These are phyloP conservation scores for Eleutherodactylus coqui DNA, from an alignment of 2,797 vertebrate species.

Conservation along the genomic window DNA sequence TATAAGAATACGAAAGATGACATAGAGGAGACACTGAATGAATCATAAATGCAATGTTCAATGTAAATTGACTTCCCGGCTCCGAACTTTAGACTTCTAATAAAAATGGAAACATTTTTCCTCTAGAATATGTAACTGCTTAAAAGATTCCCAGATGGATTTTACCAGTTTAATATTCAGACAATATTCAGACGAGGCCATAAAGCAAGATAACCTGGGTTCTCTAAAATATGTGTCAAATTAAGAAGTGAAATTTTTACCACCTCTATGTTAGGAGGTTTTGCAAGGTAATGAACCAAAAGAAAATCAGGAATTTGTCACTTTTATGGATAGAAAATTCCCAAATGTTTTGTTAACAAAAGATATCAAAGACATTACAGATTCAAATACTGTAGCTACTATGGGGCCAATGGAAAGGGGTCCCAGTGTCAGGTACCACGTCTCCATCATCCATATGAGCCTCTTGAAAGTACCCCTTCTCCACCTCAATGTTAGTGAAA, in stretches of 20 bases:
- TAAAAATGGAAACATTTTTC: not conserved
- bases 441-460: not conserved
- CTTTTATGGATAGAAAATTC: not conserved
- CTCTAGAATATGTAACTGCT: not conserved
- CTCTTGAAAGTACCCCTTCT: not conserved
- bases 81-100: not conserved
- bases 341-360: not conserved
- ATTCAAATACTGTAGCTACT: not conserved
- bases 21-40: not conserved
- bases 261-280: not conserved
- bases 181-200: slow-evolving; percentile 1
- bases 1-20: not conserved
- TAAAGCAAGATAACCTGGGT: not conserved
- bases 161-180: not conserved
- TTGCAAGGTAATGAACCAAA: not conserved
- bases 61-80: not conserved
- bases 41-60: slow-evolving; percentile 16
- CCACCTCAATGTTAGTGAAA: not conserved
- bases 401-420: not conserved
- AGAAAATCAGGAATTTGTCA: not conserved
- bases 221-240: slow-evolving; percentile 6
- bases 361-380: not conserved
- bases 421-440: not conserved
- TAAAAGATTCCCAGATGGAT: not conserved
- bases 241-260: not conserved